Base-by-base conservation (phyloP, 2,888 invertebrate species). In the Diloba caeruleocephala region DNA sequence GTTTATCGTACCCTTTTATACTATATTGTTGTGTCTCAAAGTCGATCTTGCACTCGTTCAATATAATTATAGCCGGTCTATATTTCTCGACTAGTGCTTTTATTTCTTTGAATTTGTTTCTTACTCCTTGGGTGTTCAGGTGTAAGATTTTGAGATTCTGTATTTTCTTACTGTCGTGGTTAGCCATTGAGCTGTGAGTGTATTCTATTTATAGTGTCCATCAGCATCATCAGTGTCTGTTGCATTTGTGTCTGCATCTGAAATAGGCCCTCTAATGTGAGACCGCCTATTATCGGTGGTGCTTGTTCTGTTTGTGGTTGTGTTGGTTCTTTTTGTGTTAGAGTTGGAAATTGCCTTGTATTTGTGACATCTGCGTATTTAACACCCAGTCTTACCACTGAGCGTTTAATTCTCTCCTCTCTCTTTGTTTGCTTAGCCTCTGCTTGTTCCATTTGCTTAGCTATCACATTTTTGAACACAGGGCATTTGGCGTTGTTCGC, bases 281-380 rank as follows among this genome's bases (percentile, higher is more conserved):
- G 31, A 32, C 19, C 25, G 19, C 33, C 21, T 31, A 21, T 32
- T 31, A 14, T 14, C n/a, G 19, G 21, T 29, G 39, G 41, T 39
- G 8, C 33, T 29, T 32, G 48, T 26, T 49, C 39, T 23, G 32
- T 32, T 19, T 15, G 33, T 39, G 10, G 52, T 45, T 38, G 52
- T 52, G 36, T 13, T 33, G n/a, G 17, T 28, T 33, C 23, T 43
- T 43, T 37, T 31, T 43, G 37, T 37, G 23, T n/a, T 32, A 37
- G 12, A 21, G 19, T 39, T 37, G 52, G 45, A 28, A 52, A 45
- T 34, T 38, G 33, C 25, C 17, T 39, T 38, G 21, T 36, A 36
- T 43, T 50, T 43, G 46, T 46, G 31, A 46, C 36, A 36, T 53
- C 53, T 37, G 53, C 46, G 32, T 46, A 53, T 42, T 17, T 52